Conservation (phyloP, 1,140 invertebrate genomes). For the Sycophaga agraensis region DNA sequence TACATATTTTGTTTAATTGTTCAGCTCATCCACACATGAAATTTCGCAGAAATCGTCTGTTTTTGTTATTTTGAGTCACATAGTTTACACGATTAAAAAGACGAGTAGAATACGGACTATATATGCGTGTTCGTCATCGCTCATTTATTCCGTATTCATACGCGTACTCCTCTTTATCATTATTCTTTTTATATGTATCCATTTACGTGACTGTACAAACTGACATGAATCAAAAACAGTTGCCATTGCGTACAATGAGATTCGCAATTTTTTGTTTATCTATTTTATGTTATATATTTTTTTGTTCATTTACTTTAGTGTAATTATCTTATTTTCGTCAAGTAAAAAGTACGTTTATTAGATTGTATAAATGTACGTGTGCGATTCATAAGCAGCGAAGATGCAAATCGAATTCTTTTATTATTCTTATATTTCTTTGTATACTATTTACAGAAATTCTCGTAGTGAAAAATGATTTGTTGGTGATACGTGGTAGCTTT, state of each 20-base stretch:
- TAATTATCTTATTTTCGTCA: conserved; percentile 24
- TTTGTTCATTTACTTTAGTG: conserved; percentile 11
- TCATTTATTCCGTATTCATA: no score
- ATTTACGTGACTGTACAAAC: conserved; percentile 11
- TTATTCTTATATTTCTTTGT: conserved; percentile 27
- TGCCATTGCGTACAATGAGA: conserved; percentile 9
- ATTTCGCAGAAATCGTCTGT: no score
- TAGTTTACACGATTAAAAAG: no score
- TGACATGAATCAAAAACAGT: conserved; percentile 17
- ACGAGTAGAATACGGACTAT: no score
- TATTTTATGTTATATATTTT: conserved; percentile 9
- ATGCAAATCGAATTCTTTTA: conserved; percentile 33
- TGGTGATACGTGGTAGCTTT: conserved; percentile 17
- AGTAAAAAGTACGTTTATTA: conserved; percentile 33
- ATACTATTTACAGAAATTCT: conserved; percentile 28
- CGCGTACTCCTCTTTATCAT: no score
- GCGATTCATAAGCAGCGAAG: conserved; percentile 31
- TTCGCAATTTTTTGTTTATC: conserved; percentile 20
- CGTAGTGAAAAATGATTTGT: conserved; percentile 27
- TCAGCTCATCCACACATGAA: no score
- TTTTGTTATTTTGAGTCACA: no score
- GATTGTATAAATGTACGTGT: conserved; percentile 32
- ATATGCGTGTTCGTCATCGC: no score
- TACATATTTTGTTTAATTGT: no score
- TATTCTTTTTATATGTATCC: neutral